A percentile compares a stretch with the other conserved stretches of the same genome.
Conservation (phyloP, 2,113 vertebrate genomes). For the Camelus bactrianus region DNA sequence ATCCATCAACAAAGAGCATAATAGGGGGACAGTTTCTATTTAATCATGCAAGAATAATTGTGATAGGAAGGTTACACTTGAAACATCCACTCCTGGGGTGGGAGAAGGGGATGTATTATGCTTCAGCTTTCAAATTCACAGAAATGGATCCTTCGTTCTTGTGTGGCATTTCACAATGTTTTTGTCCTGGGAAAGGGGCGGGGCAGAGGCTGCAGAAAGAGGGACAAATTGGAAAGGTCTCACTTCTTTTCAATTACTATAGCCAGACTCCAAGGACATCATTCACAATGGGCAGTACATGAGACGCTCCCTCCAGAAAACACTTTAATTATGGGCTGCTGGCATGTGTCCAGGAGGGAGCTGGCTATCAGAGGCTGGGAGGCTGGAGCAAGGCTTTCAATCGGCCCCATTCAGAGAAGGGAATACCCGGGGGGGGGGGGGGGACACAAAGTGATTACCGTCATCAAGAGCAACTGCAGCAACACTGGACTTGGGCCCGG, state of each 20-base stretch:
- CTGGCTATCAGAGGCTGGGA: constrained; percentile 69
- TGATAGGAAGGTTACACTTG: constrained; percentile 72
- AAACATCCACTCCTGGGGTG: constrained; percentile 44
- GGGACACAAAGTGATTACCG: constrained; percentile 85
- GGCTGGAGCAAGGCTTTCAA: constrained; percentile 74
- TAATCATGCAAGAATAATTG: constrained; percentile 76
- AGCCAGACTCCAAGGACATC: constrained; percentile 85
- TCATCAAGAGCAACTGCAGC: constrained; percentile 82
- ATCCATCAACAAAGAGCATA: constrained; percentile 76
- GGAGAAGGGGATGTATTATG: not conserved
- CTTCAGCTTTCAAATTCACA: constrained; percentile 57
- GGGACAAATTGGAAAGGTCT: constrained; percentile 78
- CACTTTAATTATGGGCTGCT: constrained; percentile 86
- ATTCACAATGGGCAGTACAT: constrained; percentile 82
- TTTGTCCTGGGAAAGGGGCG: constrained; percentile 57
- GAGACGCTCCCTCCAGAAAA: constrained; percentile 85
- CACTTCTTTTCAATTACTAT: constrained; percentile 82
- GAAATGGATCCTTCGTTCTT: constrained; percentile 33
- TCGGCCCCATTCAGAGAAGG: constrained; percentile 76
- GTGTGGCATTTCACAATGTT: constrained; percentile 62
- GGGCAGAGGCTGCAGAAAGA: constrained; percentile 63
- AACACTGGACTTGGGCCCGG: constrained; percentile 68
- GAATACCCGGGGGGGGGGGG: constrained; percentile 47
- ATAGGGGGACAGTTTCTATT: constrained; percentile 65
- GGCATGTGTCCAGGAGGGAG: constrained; percentile 83